phyloP scores from a whole-genome alignment of 2,888 invertebrate species.

The Trileptium ribeirensis region DNA sequence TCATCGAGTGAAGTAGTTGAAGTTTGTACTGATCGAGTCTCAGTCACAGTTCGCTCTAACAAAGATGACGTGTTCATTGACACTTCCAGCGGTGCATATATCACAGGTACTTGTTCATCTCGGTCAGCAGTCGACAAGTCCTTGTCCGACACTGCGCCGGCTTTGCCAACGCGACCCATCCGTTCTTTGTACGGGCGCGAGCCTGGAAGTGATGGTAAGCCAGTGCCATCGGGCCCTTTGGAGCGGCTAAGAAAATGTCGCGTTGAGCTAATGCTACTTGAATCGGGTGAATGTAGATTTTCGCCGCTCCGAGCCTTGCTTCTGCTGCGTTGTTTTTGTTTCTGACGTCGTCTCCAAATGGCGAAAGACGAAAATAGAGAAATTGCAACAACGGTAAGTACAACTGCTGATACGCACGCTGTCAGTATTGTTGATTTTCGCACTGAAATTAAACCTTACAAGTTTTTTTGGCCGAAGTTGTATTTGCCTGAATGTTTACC shows the following conservation, averaged over 20 bases:
- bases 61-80: not conserved
- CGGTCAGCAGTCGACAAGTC: not conserved
- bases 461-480: too few relatives aligned
- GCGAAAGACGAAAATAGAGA: not conserved
- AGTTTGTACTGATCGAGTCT: not conserved
- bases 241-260: too few relatives aligned
- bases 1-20: constrained; percentile 3
- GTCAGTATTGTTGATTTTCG: not conserved
- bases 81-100: not conserved
- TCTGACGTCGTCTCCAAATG: not conserved
- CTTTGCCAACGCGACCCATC: not conserved
- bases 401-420: not conserved
- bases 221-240: too few relatives aligned
- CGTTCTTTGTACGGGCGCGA: not conserved
- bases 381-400: not conserved
- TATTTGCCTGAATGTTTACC: too few relatives aligned
- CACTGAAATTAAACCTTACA: too few relatives aligned
- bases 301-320: not conserved
- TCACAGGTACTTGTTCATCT: not conserved
- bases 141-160: not conserved
- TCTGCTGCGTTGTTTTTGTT: too few relatives aligned
- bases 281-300: too few relatives aligned
- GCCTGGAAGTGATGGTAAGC: not conserved
- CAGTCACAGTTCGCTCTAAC: too few relatives aligned
- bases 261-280: too few relatives aligned